These are phyloP conservation scores for Lochmaea capreae DNA, from an alignment of 2,888 invertebrate species.

Conservation along the genomic window DNA sequence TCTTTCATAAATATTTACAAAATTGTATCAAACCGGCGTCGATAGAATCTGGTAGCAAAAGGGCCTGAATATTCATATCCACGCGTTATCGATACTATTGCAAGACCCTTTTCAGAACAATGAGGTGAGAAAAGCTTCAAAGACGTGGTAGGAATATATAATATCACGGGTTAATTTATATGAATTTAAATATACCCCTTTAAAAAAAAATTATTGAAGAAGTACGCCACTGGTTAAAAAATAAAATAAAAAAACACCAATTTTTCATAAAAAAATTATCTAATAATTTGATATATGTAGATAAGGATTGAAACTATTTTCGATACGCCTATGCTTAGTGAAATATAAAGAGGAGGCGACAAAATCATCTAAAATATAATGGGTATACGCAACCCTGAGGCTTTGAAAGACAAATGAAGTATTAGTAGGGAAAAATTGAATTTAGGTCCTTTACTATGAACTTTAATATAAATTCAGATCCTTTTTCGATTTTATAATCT, in stretches of 20 bases:
- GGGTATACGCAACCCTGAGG: conserved; percentile 38
- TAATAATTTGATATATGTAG: too few relatives aligned
- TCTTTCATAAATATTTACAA: conserved; percentile 38
- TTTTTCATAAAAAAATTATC: too few relatives aligned
- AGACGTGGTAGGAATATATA: conserved; percentile 3
- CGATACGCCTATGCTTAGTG: conserved; percentile 26
- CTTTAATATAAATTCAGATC: conserved; percentile 1
- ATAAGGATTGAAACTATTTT: conserved; percentile 17
- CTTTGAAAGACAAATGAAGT: conserved; percentile 44
- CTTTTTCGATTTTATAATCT: neutral
- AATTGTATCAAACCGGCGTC: conserved; percentile 23
- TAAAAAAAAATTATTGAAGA: too few relatives aligned
- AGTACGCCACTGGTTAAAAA: too few relatives aligned
- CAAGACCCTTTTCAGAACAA: conserved; percentile 22
- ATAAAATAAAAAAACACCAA: too few relatives aligned
- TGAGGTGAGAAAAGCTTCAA: conserved; percentile 26
- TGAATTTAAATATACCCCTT: too few relatives aligned
- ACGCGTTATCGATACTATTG: conserved; percentile 24
- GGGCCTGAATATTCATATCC: conserved; percentile 42
- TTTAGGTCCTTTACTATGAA: conserved; percentile 20
- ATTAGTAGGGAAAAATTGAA: conserved; percentile 38
- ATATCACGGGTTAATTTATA: too few relatives aligned
- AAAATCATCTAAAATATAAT: conserved; percentile 35
- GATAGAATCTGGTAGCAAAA: conserved; percentile 17
- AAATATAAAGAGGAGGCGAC: conserved; percentile 30